These are phyloP conservation scores for Porites evermanni DNA, from an alignment of 92 coral and sea anemone species.

Conservation along the genomic window DNA sequence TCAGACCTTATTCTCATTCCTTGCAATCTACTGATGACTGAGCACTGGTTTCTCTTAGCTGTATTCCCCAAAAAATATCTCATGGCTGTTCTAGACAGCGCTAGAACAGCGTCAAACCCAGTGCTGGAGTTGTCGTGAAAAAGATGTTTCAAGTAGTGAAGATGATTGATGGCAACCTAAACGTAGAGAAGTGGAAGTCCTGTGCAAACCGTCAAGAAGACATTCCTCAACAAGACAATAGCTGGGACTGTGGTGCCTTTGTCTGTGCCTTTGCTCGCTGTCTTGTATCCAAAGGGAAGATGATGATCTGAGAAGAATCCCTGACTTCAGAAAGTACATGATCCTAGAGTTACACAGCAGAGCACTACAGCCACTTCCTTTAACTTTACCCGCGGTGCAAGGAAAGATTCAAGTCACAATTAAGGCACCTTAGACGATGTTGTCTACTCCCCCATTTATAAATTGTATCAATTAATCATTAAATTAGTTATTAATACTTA, in stretches of 20 bases:
- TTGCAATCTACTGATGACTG: conserved; percentile 35
- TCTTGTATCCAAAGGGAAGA: no score
- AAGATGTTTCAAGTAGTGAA: neutral
- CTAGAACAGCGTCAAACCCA: conserved; percentile 12
- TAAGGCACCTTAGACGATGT: no score
- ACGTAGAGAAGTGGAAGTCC: neutral
- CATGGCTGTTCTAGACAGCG: conserved; percentile 42
- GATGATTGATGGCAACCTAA: neutral
- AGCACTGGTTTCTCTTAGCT: conserved; percentile 61
- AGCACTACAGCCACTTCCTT: no score
- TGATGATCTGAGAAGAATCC: no score
- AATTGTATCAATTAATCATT: no score
- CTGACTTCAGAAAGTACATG: no score
- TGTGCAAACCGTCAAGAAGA: neutral
- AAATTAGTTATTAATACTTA: no score
- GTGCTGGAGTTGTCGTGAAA: neutral
- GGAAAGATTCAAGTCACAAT: no score
- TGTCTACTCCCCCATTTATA: no score
- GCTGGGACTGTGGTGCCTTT: neutral
- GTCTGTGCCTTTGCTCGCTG: neutral
- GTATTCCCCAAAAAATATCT: conserved; percentile 46
- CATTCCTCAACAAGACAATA: neutral
- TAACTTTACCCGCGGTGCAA: no score
- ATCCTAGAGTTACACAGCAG: no score
- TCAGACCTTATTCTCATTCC: conserved; percentile 56